phyloP scores from a whole-genome alignment of 1,140 invertebrate species.

The Elymnias hypermnestra region DNA sequence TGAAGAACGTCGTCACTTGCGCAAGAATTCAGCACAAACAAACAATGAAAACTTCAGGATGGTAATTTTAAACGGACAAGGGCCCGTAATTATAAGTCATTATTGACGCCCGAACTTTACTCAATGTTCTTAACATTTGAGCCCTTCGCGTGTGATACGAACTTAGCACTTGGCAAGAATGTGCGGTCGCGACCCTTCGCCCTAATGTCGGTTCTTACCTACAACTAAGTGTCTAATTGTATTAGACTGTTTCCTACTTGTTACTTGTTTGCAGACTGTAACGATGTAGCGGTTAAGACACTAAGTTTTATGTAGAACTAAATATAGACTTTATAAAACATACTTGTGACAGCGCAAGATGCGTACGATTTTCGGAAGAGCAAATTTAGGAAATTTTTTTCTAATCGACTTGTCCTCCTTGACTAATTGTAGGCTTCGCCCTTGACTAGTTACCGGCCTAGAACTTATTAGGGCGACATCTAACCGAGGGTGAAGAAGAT shows the following conservation, averaged over 20 bases:
- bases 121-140: constrained; percentile 22
- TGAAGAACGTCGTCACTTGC: no score
- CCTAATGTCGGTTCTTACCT: constrained; percentile 2
- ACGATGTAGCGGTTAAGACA: no score
- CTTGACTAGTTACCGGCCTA: no score
- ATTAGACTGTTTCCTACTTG: neutral
- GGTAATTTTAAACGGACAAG: constrained; percentile 9
- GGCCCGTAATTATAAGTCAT: constrained; percentile 30
- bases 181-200: constrained; percentile 11
- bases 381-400: no score
- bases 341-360: no score
- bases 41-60: constrained; percentile 3
- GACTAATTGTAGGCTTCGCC: no score
- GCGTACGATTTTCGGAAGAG: no score
- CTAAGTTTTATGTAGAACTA: no score
- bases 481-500: no score
- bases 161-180: constrained; percentile 29
- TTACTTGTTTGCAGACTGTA: neutral
- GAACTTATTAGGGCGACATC: no score
- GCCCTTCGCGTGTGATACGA: constrained; percentile 25
- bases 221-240: constrained; percentile 1
- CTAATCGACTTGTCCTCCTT: no score
- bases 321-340: no score
- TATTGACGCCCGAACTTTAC: constrained; percentile 29
- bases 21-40: neutral